Evolutionary conservation across 2,113 vertebrate species (phyloP), one percentile per base, ranked within the genome.

Genomic region (Syngnathus floridae): DNA sequence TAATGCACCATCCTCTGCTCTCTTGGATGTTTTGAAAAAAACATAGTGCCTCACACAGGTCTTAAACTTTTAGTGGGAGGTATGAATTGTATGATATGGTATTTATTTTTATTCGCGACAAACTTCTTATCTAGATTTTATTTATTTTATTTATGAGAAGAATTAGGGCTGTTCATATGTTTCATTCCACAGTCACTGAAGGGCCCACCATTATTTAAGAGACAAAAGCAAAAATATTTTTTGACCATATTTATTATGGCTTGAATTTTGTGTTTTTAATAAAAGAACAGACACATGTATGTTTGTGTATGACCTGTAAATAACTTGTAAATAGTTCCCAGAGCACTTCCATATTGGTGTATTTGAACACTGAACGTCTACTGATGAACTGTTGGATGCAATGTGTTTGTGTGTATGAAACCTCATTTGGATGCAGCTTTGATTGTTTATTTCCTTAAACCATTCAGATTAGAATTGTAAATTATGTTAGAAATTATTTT

Each of bases 131-230:
- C 69, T 74, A 79, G 83, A 85, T 82, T 76, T 89, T 94, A 93
- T 94, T 95, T 96, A 97, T 97, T 95, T 95, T 95, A 96, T 97
- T 96, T 96, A 94, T 94, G 84, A 91, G 86, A 61, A 82, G 62
- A 76, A 78, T 88, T 88, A 88, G 21, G 72, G 82, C 90, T 90
- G 78, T 79, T 60, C 82, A 64, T 72, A 58, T 80, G 76, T 84
- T 86, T 91, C 92, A 93, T 83, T 93, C 91, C 92, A 87, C 90
- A 79, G 86, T 83, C 81, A 78, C 75, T 74, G 87, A 89, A 91
- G 88, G 87, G 84, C 86, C 87, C 88, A 86, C 76, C 31, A 80
- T 86, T 88, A 86, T 89, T 89, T 87, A 88, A 80, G 65, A 68
- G 13, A 73, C 67, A 63, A 64, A 62, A n/a, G 12, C 51, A 67